Base-by-base conservation (phyloP, 2,113 vertebrate species). In the Paramormyrops kingsleyae region DNA sequence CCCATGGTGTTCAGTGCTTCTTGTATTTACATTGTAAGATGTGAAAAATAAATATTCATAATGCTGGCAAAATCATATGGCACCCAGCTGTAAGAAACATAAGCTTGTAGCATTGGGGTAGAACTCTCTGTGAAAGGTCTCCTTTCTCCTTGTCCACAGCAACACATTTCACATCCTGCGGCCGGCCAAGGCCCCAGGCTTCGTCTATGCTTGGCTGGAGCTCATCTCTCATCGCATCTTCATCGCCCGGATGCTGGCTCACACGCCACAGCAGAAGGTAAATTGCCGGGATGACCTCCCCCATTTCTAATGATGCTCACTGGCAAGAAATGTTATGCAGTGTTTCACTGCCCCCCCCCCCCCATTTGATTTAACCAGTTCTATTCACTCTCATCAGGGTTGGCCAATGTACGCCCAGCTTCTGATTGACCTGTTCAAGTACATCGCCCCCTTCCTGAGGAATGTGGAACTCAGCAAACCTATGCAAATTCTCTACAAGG, bases 401-500 rank as follows among this genome's bases (percentile, higher is more conserved):
- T 99, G 99, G 99, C 99, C 99, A 90, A 99, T 99, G 99, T 99
- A 99, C 84, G 99, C 98, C 27, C 99, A 99, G 94, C 96, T 99
- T 91, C 90, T 99, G 94, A 99, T 99, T 0, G 99, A 99, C 92
- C 97, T 99, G 31, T 99, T 99, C 95, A 99, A 99, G 94, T 99
- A 99, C 94, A 94, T 99, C 94, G 98, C 98, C 39, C 99, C 99
- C 91, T 99, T 99, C 94, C 94, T 99, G 94, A 97, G 99, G 95
- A 99, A 99, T 90, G 99, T 99, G 94, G 99, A 99, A 95, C 98
- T 99, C 93, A 98, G 97, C 95, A 99, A 99, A 97, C 99, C 99
- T 98, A 99, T 99, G 99, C 98, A 99, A 98, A 99, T 99, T 91
- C 98, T 99, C 92, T 99, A 99, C 93, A 99, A 99, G 99, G 99